Base-by-base conservation (phyloP, 1,140 invertebrate genomes). In the Bombus impatiens region DNA sequence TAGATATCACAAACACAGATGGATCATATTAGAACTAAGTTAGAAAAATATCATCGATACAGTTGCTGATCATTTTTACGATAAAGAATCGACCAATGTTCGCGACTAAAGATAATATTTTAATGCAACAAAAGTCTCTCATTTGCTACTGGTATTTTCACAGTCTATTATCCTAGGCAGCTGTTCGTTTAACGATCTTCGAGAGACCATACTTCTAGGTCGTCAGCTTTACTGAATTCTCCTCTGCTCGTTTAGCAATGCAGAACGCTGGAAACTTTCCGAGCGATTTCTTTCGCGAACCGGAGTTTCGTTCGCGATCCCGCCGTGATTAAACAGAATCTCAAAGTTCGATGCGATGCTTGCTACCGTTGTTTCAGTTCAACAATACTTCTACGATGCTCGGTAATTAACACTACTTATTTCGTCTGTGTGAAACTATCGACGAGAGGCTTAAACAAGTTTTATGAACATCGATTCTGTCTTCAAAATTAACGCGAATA, bases 111-210 rank as follows among this genome's bases (percentile, higher is more conserved):
- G n/a, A 18, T 44, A 35, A 75, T 77, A 77, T 67, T 83, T 76
- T 28, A 44, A 72, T 68, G 22, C 68, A 40, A 71, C 32, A 40
- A 35, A 28, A 40, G 75, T 65, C 32, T n/a, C 81, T 75, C 8
- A 40, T 13, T 71, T 44, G 10, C 25, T 42, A 37, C 75, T 18
- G 65, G 75, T 65, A 83, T 83, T 83, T 77, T 76, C 74, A 53
- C 47, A 44, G 32, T 83, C 75, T 83, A 83, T 83, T 83, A 83
- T 42, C 72, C 42, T 28, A 67, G 76, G 32, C 42, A 65, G 40
- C 44, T 44, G 42, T 25, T 82, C 40, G 57, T 59, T 65, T 76
- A 76, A 83, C 72, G 81, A 83, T 83, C 81, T 83, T 77, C 72
- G 32, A 83, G 72, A 28, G 32, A 22, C 72, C 81, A 44, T 82